phyloP scores from a whole-genome alignment of 2,797 vertebrate species.

The Gobio occitaniae region DNA sequence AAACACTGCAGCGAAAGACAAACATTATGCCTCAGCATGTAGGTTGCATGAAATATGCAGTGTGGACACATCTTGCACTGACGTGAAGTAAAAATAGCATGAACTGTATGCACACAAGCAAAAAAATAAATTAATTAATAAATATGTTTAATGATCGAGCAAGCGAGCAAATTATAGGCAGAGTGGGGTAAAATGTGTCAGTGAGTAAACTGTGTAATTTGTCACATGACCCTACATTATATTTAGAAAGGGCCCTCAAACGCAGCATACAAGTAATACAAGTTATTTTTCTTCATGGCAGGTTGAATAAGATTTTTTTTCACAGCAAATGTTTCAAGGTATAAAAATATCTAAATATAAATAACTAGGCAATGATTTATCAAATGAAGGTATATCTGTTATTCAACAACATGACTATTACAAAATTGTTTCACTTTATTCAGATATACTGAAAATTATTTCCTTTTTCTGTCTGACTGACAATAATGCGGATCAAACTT shows the following conservation, averaged over 20 bases:
- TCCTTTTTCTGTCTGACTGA: background rate
- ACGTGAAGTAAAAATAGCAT: constrained; percentile 13
- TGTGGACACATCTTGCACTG: constrained; percentile 2
- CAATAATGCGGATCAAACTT: background rate
- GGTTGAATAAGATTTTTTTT: background rate
- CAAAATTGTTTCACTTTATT: background rate
- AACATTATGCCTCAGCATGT: constrained; percentile 1
- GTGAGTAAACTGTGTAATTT: background rate
- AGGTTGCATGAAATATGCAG: constrained; percentile 25
- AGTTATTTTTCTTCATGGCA: background rate
- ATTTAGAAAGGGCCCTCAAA: background rate
- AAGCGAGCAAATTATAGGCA: background rate
- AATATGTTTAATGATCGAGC: background rate
- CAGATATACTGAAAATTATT: background rate
- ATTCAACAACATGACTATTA: background rate
- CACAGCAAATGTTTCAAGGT: background rate
- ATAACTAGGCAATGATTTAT: background rate
- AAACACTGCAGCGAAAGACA: constrained; percentile 35
- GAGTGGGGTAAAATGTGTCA: background rate
- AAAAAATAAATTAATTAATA: background rate
- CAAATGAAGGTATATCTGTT: background rate
- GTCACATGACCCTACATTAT: background rate
- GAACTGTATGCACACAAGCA: background rate
- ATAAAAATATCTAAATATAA: background rate
- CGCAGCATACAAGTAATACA: background rate